Evolutionary conservation across 1,140 invertebrate species (phyloP).

Genomic region (Magallana gigas): DNA sequence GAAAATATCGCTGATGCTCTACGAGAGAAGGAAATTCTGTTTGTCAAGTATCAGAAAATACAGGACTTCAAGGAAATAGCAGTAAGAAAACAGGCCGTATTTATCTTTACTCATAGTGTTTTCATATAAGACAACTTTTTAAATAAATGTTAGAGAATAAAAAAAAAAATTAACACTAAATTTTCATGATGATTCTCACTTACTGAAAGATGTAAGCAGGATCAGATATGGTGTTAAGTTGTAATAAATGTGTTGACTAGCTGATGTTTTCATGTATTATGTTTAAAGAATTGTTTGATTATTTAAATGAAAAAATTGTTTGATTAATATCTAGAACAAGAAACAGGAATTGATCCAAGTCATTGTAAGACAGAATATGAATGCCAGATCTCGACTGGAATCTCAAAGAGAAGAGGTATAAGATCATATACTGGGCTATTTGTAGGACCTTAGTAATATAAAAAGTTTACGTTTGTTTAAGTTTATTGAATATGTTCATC

Average conservation of each 20-base stretch:
- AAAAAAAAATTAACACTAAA: too few species aligned
- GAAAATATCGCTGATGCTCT: conserved; percentile 57
- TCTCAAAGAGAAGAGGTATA: conserved; percentile 63
- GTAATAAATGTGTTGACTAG: not conserved
- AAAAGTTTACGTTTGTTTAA: too few species aligned
- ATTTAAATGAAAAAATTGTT: not conserved
- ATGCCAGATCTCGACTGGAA: conserved; percentile 62
- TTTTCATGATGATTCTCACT: too few species aligned
- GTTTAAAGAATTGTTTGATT: too few species aligned
- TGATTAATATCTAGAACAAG: conserved; percentile 54
- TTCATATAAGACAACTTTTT: not conserved
- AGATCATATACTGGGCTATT: not conserved
- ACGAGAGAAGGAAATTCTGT: conserved; percentile 60
- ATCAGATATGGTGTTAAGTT: not conserved
- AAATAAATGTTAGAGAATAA: too few species aligned
- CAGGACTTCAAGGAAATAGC: conserved; percentile 68
- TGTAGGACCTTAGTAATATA: too few species aligned
- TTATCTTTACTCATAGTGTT: too few species aligned
- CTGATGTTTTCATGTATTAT: too few species aligned
- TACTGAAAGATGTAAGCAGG: too few species aligned
- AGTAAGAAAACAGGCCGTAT: conserved; percentile 48
- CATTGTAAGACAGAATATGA: conserved; percentile 66
- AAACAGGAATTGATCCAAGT: conserved; percentile 70
- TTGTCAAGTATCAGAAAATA: conserved; percentile 66
- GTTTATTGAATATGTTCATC: too few species aligned